Evolutionary conservation across 2,888 invertebrate genomes (phyloP).

Genomic region (Drosophila histrio): DNA sequence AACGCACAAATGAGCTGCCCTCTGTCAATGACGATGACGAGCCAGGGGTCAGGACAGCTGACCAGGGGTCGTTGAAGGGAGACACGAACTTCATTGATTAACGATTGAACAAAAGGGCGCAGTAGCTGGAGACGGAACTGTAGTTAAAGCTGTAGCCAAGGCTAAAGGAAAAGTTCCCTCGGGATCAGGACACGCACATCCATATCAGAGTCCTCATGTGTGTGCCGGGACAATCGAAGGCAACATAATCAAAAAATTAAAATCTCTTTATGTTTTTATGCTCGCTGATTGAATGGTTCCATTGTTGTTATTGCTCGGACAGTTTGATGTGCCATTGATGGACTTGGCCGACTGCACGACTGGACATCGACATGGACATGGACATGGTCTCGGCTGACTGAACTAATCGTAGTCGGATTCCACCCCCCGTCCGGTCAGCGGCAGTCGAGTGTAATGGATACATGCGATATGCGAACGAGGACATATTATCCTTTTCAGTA

Average conservation of each 20-base stretch:
- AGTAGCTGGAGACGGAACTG: constrained; percentile 3
- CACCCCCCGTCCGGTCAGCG: constrained; percentile 57
- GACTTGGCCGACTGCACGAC: constrained; percentile 44
- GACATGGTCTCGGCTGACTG: constrained; percentile 48
- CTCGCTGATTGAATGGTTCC: constrained; percentile 82
- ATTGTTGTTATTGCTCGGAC: constrained; percentile 76
- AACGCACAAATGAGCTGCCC: constrained; percentile 70
- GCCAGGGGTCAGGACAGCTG: constrained; percentile 32
- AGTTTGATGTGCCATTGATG: constrained; percentile 79
- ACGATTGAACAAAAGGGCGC: constrained; percentile 65
- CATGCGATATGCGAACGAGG: constrained; percentile 42
- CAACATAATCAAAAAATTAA: constrained; percentile 84
- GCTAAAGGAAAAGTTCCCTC: constrained; percentile 50
- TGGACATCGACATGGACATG: constrained; percentile 30
- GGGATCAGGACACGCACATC: constrained; percentile 52
- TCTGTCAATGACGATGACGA: background rate
- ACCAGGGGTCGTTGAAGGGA: constrained; percentile 58
- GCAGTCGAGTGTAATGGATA: constrained; percentile 78
- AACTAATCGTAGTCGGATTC: constrained; percentile 50
- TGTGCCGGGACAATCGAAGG: constrained; percentile 33
- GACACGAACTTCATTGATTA: constrained; percentile 74
- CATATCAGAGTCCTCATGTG: constrained; percentile 24
- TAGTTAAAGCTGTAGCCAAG: constrained; percentile 16
- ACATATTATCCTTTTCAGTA: constrained; percentile 60
- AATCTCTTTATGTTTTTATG: constrained; percentile 83